Base-by-base conservation (phyloP, 35 echinoderm and acorn worm genomes). In the Holothuria glaberrima region DNA sequence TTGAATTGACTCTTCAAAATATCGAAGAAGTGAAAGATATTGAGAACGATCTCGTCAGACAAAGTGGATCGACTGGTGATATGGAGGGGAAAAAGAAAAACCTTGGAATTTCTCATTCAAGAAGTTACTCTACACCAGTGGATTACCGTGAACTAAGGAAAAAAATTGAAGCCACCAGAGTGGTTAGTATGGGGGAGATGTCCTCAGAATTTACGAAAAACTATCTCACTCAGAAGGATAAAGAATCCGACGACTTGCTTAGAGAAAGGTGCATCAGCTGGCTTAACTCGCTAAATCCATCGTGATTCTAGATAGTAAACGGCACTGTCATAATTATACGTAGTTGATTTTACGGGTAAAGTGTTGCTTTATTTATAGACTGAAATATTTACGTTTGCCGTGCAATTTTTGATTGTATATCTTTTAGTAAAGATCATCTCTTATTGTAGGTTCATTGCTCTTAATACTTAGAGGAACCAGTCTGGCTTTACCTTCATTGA, bases 91-190 rank as follows among this genome's bases (percentile, higher is more conserved):
- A 32, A 1, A 56, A 46, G 34, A 46, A 18, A 35, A 56, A 84
- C 9, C 20, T 25, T 27, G 26, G 58, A 10, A 22, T 61, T 14
- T n/a, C 10, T 12, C 85, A 87, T n/a, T 34, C 19, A 21, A 87
- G 85, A 36, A 87, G 62, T 29, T 64, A 87, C 27, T 87, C 85
- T 12, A 87, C 85, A 50, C 85, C 85, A 28, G 85, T 87, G 31
- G 33, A 87, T 87, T 87, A 69, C 36, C 65, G 85, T 27, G 85
- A 87, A n/a, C n/a, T 87, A 62, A 87, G 85, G 33, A 41, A 69
- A 24, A 87, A 87, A 62, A 68, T 87, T 32, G 61, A 87, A 26
- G 85, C 60, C 69, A 87, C 32, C 25, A 67, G 61, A 52, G 30
- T 87, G 34, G 85, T 87, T 22, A 87, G 44, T 54, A 87, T 87